Evolutionary conservation across 2,888 invertebrate genomes (phyloP).

Genomic region (Lysandra coridon): DNA sequence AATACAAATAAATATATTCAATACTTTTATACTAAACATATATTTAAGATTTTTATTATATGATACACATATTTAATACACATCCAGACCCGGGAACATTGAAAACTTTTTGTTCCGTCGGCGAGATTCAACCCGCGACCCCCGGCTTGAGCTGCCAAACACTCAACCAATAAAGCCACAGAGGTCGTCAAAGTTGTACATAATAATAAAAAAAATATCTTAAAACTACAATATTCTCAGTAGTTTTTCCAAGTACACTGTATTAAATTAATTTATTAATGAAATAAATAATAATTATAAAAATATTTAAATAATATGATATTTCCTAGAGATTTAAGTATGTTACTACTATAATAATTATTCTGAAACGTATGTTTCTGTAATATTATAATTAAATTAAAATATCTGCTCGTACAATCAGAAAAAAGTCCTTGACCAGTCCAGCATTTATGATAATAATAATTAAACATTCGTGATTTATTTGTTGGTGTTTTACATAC

Average conservation of each 20-base stretch:
- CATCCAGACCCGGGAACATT: too few species aligned
- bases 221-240: neutral
- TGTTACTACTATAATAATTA: neutral
- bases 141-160: too few species aligned
- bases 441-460: neutral
- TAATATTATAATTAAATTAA: neutral
- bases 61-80: too few species aligned
- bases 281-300: neutral
- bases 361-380: neutral
- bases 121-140: too few species aligned
- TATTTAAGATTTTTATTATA: too few species aligned
- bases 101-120: too few species aligned
- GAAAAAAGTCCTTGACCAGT: constrained; percentile 3
- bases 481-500: neutral
- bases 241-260: neutral
- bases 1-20: too few species aligned
- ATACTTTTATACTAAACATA: too few species aligned
- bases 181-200: too few species aligned
- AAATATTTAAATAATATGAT: neutral
- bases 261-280: neutral
- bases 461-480: neutral
- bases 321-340: neutral
- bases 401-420: constrained; percentile 2
- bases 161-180: too few species aligned
- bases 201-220: neutral